These are phyloP conservation scores for Ammodramus savannarum DNA, from an alignment of 2,113 vertebrate genomes.

Conservation along the genomic window DNA sequence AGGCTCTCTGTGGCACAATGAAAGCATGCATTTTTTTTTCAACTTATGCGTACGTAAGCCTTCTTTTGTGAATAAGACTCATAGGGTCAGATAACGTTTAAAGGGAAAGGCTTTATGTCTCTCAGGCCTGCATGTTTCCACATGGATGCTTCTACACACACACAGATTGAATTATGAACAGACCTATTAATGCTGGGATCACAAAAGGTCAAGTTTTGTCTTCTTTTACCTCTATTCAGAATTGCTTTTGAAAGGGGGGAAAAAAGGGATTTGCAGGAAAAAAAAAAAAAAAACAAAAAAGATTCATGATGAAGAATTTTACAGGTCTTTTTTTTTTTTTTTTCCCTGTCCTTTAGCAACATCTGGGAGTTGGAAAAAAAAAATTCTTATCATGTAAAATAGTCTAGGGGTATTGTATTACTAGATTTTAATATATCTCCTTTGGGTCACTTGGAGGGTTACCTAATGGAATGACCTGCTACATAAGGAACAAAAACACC, in stretches of 20 bases:
- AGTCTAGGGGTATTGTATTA: constrained; percentile 55
- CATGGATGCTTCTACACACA: constrained; percentile 84
- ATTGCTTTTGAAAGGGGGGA: constrained; percentile 74
- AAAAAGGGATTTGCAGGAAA: constrained; percentile 71
- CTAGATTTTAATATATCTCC: constrained; percentile 48
- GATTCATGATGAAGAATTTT: constrained; percentile 75
- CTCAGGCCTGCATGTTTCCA: constrained; percentile 82
- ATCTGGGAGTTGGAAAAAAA: constrained; percentile 57
- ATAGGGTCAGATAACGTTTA: constrained; percentile 85
- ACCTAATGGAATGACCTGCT: constrained; percentile 43
- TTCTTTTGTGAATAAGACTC: constrained; percentile 78
- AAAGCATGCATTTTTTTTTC: constrained; percentile 73
- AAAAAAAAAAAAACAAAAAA: constrained; percentile 75
- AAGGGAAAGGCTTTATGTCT: constrained; percentile 83
- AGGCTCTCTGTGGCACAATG: constrained; percentile 72
- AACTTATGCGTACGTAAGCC: constrained; percentile 80
- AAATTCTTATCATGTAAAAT: constrained; percentile 66
- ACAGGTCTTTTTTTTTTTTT: constrained; percentile 62
- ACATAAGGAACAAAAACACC: constrained; percentile 39
- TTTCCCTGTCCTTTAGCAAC: constrained; percentile 57
- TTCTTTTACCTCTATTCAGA: constrained; percentile 80
- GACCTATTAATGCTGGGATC: constrained; percentile 84
- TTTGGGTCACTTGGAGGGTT: constrained; percentile 50
- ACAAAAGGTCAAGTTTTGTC: constrained; percentile 85
- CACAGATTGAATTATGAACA: constrained; percentile 87